These are phyloP conservation scores for Clanis bilineata DNA, from an alignment of 2,888 invertebrate species.

Conservation along the genomic window DNA sequence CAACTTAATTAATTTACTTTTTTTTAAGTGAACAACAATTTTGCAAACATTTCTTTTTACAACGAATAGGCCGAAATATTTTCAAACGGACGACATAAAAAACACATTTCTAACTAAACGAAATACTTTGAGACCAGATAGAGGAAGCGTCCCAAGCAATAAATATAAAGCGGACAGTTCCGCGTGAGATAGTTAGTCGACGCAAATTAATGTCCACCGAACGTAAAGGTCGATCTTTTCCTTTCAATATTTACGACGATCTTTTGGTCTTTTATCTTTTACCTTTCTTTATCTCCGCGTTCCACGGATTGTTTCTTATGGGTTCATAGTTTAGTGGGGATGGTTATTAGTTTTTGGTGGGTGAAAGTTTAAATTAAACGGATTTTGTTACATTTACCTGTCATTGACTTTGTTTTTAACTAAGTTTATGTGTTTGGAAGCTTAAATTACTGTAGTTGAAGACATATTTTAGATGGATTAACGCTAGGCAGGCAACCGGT, in stretches of 20 bases:
- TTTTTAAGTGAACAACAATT: too few species aligned
- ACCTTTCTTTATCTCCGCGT: slow-evolving; percentile 5
- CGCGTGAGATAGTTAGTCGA: slow-evolving; percentile 9
- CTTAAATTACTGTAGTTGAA: too few species aligned
- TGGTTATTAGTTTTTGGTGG: not conserved
- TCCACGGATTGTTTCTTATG: slow-evolving; percentile 2
- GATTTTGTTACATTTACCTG: not conserved
- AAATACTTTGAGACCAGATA: not conserved
- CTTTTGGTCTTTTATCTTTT: slow-evolving; percentile 1
- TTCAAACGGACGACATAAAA: too few species aligned
- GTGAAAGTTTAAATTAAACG: not conserved
- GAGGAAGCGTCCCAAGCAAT: not conserved
- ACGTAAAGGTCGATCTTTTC: slow-evolving; percentile 11
- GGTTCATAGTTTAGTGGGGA: not conserved
- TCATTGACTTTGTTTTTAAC: too few species aligned
- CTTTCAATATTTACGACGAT: not conserved
- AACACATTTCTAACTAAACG: not conserved
- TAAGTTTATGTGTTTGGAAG: too few species aligned
- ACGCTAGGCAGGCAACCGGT: too few species aligned
- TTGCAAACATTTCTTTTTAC: too few species aligned
- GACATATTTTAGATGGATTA: too few species aligned
- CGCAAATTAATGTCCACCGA: slow-evolving; percentile 18
- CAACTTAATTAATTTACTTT: too few species aligned
- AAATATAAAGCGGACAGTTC: slow-evolving; percentile 4
- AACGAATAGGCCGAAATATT: not conserved